Conservation (phyloP, 1,140 invertebrate genomes). For the Scaptomyza montana region DNA sequence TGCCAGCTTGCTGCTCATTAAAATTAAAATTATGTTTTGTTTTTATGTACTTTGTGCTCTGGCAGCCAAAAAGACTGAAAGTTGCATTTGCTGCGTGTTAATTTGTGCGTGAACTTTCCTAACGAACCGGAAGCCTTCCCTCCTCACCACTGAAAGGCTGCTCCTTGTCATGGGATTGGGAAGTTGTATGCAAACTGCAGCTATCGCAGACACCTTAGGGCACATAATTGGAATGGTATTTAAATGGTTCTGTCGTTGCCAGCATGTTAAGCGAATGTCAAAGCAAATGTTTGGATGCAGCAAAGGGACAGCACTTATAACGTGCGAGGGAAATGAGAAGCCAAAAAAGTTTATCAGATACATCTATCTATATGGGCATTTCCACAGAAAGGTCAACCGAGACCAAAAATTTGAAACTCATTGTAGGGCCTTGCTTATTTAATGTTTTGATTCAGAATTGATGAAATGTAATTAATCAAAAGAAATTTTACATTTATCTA, state of each 20-base stretch:
- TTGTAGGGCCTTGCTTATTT: too few species aligned
- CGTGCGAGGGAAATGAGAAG: not conserved
- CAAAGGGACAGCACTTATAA: constrained; percentile 6
- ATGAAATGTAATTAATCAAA: too few species aligned
- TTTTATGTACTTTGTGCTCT: constrained; percentile 61
- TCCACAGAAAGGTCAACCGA: too few species aligned
- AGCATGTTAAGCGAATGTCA: constrained; percentile 55
- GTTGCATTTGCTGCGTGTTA: constrained; percentile 74
- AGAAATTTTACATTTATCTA: too few species aligned
- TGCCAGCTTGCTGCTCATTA: constrained; percentile 59
- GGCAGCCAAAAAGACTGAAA: constrained; percentile 54
- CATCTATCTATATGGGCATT: too few species aligned
- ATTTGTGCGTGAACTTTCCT: constrained; percentile 79
- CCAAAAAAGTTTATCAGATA: not conserved
- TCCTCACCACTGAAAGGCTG: not conserved
- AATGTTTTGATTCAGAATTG: too few species aligned
- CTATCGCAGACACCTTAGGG: constrained; percentile 34
- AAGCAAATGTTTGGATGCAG: constrained; percentile 47
- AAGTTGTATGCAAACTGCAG: constrained; percentile 10
- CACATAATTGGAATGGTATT: constrained; percentile 74
- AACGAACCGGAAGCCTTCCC: constrained; percentile 69
- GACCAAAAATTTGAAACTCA: too few species aligned
- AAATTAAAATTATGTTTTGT: constrained; percentile 76
- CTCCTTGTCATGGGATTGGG: constrained; percentile 1
- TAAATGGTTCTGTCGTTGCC: constrained; percentile 60